phyloP scores from a whole-genome alignment of 2,797 vertebrate species.

The Hypotaenidia okinawae region DNA sequence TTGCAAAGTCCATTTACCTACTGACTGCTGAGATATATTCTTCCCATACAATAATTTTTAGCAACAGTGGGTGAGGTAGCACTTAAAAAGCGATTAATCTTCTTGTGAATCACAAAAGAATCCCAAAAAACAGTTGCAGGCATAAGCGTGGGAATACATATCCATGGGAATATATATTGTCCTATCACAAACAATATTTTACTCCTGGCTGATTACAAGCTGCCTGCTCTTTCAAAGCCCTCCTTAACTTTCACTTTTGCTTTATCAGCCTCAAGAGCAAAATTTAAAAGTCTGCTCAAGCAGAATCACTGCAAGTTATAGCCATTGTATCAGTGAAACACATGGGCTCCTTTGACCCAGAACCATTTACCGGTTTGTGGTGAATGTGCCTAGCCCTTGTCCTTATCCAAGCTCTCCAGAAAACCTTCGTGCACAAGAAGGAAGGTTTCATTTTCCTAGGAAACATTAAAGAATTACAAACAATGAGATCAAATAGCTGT shows the following conservation, averaged over 20 bases:
- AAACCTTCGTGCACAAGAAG: not conserved
- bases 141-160: not conserved
- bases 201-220: not conserved
- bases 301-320: not conserved
- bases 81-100: not conserved
- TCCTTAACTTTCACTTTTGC: not conserved
- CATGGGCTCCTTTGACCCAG: not conserved
- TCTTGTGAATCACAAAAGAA: not conserved
- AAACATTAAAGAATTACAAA: not conserved
- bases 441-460: not conserved
- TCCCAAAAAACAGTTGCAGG: not conserved
- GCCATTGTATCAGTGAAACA: not conserved
- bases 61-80: not conserved
- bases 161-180: not conserved
- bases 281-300: constrained; percentile 7
- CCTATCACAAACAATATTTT: not conserved
- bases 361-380: not conserved
- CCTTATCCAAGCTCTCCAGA: not conserved
- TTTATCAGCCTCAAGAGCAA: constrained; percentile 36
- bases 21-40: not conserved
- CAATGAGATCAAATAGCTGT: not conserved
- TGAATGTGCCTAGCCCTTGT: not conserved
- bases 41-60: not conserved
- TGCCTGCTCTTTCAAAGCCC: constrained; percentile 12
- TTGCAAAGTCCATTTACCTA: not conserved